These are phyloP conservation scores for Plodia interpunctella DNA, from an alignment of 1,140 invertebrate genomes.

Conservation along the genomic window DNA sequence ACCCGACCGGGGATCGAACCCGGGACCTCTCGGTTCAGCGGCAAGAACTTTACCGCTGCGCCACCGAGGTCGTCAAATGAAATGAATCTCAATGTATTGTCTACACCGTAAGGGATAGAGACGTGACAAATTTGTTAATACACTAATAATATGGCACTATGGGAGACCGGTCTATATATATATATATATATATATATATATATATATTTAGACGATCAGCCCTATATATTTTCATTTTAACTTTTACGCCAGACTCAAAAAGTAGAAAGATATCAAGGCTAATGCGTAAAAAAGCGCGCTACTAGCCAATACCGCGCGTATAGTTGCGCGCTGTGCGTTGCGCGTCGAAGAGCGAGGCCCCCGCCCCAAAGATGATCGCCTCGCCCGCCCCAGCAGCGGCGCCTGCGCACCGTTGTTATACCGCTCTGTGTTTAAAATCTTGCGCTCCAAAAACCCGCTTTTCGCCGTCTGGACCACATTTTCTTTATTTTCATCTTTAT, in stretches of 20 bases:
- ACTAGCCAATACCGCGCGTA: conserved; percentile 36
- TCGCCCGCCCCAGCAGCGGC: neutral
- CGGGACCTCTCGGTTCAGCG: too few relatives aligned
- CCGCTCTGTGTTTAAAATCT: conserved; percentile 37
- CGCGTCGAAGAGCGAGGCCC: conserved; percentile 1
- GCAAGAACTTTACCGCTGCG: too few relatives aligned
- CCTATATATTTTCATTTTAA: too few relatives aligned
- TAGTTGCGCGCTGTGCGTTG: conserved; percentile 26
- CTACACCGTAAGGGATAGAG: too few relatives aligned
- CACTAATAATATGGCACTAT: too few relatives aligned
- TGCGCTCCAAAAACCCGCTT: conserved; percentile 17
- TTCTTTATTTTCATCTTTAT: neutral
- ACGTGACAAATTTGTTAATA: too few relatives aligned
- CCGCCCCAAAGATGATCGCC: neutral
- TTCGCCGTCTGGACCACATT: conserved; percentile 13
- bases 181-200: too few relatives aligned
- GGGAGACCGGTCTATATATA: too few relatives aligned
- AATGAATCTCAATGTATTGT: too few relatives aligned
- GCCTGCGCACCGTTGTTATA: conserved; percentile 22
- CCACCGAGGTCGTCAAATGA: too few relatives aligned
- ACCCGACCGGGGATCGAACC: too few relatives aligned
- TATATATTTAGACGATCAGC: too few relatives aligned
- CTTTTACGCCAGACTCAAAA: conserved; percentile 48
- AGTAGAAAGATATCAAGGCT: conserved; percentile 55
- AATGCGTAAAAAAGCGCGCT: conserved; percentile 46